Base-by-base conservation (phyloP, 53 echinoderm and acorn worm species). In the Stichopus horrens region DNA sequence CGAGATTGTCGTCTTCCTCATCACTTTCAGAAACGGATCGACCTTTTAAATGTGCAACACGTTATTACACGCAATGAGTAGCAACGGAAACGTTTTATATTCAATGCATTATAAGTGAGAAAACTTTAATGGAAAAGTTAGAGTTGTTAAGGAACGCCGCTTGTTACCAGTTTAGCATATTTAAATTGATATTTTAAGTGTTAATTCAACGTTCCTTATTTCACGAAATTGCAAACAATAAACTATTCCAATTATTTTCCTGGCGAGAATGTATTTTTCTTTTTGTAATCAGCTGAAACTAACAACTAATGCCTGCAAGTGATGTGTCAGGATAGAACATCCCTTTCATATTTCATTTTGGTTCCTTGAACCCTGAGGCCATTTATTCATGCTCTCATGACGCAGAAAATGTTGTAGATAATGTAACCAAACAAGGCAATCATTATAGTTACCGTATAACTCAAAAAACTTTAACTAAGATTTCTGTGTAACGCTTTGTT, bases 121-220 rank as follows among this genome's bases (percentile, higher is more conserved):
- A 18, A 71, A 71, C 71, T 71, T 18, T 71, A 71, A 71, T 71
- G 71, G 71, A 20, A 71, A 71, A 71, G n/a, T 20, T 71, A 71
- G 14, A 18, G 19, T n/a, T 71, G 71, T 71, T 6, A 71, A 37
- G 37, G 37, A 16, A 71, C 71, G 19, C 19, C 19, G 71, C 71
- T 71, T 7, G 71, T 71, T 71, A 71, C 19, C 71, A 71, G 71
- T 71, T 63, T 71, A 71, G 18, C 71, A 71, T 71, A 71, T 71
- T 71, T 20, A 71, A 71, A 71, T 71, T 71, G 71, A 71, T 71
- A 71, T 71, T 71, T 71, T 71, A 71, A 71, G 71, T 71, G n/a
- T 71, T 71, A 71, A 71, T 19, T 18, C 18, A 16, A 71, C 6
- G 8, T 13, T 16, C 19, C 71, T 71, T 71, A 71, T 71, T 71